Percentiles rank a stretch among this genome's conserved stretches.
These are phyloP conservation scores for Narcine bancroftii DNA, from an alignment of 2,113 vertebrate species.

Conservation along the genomic window DNA sequence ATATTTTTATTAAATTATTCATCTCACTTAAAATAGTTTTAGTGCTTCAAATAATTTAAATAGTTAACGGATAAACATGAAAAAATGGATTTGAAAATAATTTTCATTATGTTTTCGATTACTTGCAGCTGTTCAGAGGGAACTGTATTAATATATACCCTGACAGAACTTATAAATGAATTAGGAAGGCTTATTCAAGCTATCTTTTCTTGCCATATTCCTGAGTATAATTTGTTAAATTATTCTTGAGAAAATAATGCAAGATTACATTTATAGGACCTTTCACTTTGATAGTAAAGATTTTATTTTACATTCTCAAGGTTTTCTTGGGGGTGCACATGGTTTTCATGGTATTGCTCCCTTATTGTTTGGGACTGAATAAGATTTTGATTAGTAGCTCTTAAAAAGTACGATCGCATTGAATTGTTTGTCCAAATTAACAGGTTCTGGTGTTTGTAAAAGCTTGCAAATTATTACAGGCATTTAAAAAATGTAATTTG, in stretches of 20 bases:
- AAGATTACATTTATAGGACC: background rate
- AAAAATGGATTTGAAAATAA: slow-evolving; percentile 20
- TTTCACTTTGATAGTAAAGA: background rate
- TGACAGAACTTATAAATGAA: background rate
- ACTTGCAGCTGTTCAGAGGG: background rate
- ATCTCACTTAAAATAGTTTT: background rate
- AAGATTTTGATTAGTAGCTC: background rate
- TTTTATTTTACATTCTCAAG: slow-evolving; percentile 10
- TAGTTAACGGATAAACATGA: background rate
- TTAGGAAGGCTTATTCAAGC: background rate
- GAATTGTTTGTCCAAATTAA: background rate
- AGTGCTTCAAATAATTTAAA: slow-evolving; percentile 1
- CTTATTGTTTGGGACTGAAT: background rate
- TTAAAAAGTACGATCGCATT: background rate
- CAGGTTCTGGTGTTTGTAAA: background rate
- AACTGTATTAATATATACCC: slow-evolving; percentile 1
- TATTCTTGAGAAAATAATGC: background rate
- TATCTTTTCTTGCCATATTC: background rate
- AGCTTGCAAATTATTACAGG: background rate
- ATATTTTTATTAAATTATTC: background rate
- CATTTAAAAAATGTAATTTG: background rate
- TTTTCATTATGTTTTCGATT: background rate
- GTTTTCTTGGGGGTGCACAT: too few species aligned
- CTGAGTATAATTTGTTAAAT: too few species aligned
- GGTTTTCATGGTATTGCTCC: background rate